Evolutionary conservation across 2,113 vertebrate species (phyloP), one percentile per base, ranked within the genome.

Genomic region (Aspiorhynchus laticeps): DNA sequence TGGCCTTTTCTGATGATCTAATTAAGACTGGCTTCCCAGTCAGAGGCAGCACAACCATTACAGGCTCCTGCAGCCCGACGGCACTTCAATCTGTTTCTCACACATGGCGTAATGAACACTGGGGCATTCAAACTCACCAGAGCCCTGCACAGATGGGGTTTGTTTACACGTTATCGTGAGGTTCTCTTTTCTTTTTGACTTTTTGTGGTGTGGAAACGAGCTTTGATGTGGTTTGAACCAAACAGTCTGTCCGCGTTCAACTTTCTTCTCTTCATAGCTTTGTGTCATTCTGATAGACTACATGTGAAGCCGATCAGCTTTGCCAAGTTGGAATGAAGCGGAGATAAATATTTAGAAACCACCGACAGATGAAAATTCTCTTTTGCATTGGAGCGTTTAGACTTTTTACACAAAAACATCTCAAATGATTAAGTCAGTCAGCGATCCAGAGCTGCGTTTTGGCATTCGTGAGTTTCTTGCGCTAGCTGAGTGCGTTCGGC

Each of bases 1-100:
- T 87, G 85, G 75, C 71, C 90, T 91, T 85, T 85, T 82, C 88
- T 88, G 86, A 86, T 88, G 88, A 91, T 91, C 87, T 88, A 88
- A 90, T 91, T 90, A 87, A 81, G 56, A 75, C 73, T 80, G 67
- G 76, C 71, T 78, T 56, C 87, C 87, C 87, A 80, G 85, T 87
- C 73, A 82, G 76, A 88, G 84, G 74, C 87, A 83, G 82, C 82
- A 78, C 84, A 67, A 80, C 76, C 76, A 79, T 88, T 81, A 86
- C 69, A 78, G 83, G 56, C 75, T 86, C 78, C 61, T 46, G 71
- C 67, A 78, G 84, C 84, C 83, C 75, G 69, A 86, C n/a, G 77
- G 76, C 63, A 74, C 59, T 84, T 84, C 90, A 90, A 90, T 91
- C 90, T 90, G 88, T 88, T 86, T 88, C 82, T 81, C 87, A 90